Conservation (phyloP, 2,888 invertebrate species). For the Meandrusa payeni region DNA sequence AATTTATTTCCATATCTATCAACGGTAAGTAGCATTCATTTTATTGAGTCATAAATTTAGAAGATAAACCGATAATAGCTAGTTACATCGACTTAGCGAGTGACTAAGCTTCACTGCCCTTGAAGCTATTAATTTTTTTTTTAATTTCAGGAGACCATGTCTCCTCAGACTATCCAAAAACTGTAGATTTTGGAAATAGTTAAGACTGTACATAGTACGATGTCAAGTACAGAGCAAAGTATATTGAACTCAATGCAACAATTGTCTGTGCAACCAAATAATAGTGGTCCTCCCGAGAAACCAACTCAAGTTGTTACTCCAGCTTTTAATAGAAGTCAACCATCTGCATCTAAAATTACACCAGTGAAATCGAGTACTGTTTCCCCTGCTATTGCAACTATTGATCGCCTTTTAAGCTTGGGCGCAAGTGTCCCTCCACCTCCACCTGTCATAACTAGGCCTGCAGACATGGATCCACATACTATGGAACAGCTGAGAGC, state of each 20-base stretch:
- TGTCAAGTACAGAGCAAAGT: conserved; percentile 78
- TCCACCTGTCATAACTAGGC: conserved; percentile 64
- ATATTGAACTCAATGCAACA: conserved; percentile 77
- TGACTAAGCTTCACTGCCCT: conserved; percentile 32
- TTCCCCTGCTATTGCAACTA: conserved; percentile 75
- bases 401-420: conserved; percentile 70
- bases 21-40: conserved; percentile 18
- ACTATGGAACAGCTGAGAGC: conserved; percentile 81
- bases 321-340: conserved; percentile 70
- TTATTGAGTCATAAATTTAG: conserved; percentile 21
- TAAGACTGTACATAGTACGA: conserved; percentile 61
- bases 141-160: conserved; percentile 64
- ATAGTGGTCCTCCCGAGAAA: conserved; percentile 70
- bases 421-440: conserved; percentile 68
- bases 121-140: conserved; percentile 31
- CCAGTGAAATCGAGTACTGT: conserved; percentile 62
- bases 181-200: conserved; percentile 46
- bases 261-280: conserved; percentile 71
- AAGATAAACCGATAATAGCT: conserved; percentile 12
- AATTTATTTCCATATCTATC: conserved; percentile 23
- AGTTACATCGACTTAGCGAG: conserved; percentile 8
- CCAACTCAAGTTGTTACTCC: conserved; percentile 77
- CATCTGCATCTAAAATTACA: conserved; percentile 55
- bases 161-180: conserved; percentile 44
- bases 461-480: conserved; percentile 76